Evolutionary conservation across 1,140 invertebrate species (phyloP), one percentile per base, ranked within the genome.

Genomic region (Neotoxoptera formosana): DNA sequence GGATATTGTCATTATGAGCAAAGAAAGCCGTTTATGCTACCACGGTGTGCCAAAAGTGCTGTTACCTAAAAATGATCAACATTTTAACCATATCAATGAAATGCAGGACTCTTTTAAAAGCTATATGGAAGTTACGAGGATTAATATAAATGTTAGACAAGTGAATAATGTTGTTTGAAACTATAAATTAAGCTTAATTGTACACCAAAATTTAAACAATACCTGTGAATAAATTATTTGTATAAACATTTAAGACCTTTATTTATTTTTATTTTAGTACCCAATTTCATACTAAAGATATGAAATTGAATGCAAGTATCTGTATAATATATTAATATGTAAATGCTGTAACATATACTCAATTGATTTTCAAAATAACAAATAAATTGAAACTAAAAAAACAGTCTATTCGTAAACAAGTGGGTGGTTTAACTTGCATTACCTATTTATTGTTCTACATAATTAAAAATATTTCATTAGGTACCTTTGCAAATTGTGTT

Each of bases 1-100:
- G 20, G 98, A 99, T 95, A 95, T 98, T 93, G 94, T 98, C 9
- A 95, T 98, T 1, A 98, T 99, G 98, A 97, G 97, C 17, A 96
- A 96, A 94, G 95, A 96, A 94, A 97, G 97, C 2, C 95, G 98
- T 92, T 95, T 97, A 4, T 97, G 96, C 91, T 98, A 98, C 95
- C 98, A 99, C 95, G 98, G 97, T 23, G 96, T 98, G 4, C 98
- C 98, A 47, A 97, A 96, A 95, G 97, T 98, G 94, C 94, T 98
- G 84, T 94, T 95, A 93, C 94, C 95, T 7, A 83, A 95, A 36
- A 94, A 94, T 30, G 93, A 95, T 89, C 88, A 94, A 90, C 76
- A 95, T 94, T 94, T 94, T 60, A 56, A 95, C 2, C 94, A 95
- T 56, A 95, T 95, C 60, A 94, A 94, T 56, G 83, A 53, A 2